A percentile compares a stretch with the other conserved stretches of the same genome.
phyloP scores from a whole-genome alignment of 2,113 vertebrate genomes.

The Bubo blakistoni region DNA sequence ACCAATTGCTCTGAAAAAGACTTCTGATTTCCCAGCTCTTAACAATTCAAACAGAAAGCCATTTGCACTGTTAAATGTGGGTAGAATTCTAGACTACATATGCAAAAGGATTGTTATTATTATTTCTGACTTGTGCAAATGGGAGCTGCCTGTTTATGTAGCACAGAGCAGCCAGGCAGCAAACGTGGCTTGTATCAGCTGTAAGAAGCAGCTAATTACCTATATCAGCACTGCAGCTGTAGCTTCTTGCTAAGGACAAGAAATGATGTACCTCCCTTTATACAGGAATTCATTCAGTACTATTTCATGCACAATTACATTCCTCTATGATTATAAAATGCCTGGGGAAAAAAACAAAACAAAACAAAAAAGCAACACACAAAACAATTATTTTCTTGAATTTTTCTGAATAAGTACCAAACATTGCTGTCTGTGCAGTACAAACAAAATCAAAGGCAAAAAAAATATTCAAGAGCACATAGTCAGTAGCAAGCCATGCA shows the following conservation, averaged over 20 bases:
- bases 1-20: accelerated
- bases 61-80: neutral
- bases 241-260: neutral
- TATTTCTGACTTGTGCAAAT: neutral
- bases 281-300: neutral
- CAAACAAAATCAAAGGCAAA: neutral
- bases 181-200: neutral
- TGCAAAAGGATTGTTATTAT: neutral
- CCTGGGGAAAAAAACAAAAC: neutral
- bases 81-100: neutral
- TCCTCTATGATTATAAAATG: neutral
- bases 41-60: neutral
- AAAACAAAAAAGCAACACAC: neutral
- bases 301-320: neutral
- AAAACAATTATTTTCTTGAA: neutral
- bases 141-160: neutral
- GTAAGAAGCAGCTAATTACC: neutral
- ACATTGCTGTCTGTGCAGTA: neutral
- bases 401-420: neutral
- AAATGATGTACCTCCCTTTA: neutral
- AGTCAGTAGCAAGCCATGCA: neutral
- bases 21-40: neutral
- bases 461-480: neutral
- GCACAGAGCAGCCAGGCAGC: neutral
- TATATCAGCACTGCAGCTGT: neutral